Conservation (phyloP, 1,140 invertebrate species). For the Magallana gigas region DNA sequence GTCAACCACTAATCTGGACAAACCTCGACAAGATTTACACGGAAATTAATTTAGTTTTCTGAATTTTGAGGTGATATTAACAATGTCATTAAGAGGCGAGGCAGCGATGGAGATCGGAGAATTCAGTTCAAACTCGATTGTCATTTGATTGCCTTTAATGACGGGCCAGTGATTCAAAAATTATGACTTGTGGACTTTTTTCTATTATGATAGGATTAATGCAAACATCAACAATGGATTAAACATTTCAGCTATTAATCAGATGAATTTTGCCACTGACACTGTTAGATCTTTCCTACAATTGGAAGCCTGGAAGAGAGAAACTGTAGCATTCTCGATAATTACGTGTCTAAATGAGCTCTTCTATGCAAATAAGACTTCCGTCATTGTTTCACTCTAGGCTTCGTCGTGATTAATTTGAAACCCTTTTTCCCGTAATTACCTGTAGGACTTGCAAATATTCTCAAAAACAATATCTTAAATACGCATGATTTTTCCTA, state of each 20-base stretch:
- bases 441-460: conserved; percentile 14
- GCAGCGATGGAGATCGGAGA: neutral
- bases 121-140: conserved; percentile 10
- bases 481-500: neutral
- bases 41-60: conserved; percentile 38
- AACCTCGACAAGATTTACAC: conserved; percentile 35
- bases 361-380: conserved; percentile 28
- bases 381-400: neutral
- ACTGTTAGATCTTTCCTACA: neutral
- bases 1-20: conserved; percentile 32
- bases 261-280: neutral
- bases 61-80: conserved; percentile 38
- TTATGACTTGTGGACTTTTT: conserved; percentile 36
- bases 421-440: neutral
- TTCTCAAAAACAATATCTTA: neutral
- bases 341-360: conserved; percentile 25
- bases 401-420: conserved; percentile 3
- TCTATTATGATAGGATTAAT: conserved; percentile 37
- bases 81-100: conserved; percentile 23
- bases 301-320: neutral
- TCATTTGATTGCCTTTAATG: conserved; percentile 29
- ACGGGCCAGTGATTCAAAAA: conserved; percentile 23
- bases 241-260: conserved; percentile 28
- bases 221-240: conserved; percentile 37
- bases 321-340: neutral